Evolutionary conservation across 2,797 vertebrate genomes (phyloP).

Genomic region (Okamejei kenojei): DNA sequence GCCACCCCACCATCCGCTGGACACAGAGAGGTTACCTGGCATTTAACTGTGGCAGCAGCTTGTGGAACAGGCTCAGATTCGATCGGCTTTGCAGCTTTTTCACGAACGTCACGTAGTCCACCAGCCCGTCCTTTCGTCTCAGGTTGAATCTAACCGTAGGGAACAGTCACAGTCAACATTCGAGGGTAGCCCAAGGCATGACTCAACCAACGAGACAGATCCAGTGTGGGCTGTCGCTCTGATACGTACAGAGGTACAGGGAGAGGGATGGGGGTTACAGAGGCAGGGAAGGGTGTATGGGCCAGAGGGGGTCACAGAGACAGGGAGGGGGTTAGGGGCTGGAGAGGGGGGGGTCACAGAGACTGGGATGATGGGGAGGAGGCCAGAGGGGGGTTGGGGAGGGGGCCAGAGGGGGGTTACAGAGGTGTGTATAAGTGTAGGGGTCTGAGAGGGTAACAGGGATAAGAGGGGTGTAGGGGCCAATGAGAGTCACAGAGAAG

Average conservation of each 20-base stretch:
- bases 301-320: too few species aligned
- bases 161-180: background rate
- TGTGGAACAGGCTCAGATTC: slow-evolving; percentile 41
- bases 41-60: slow-evolving; percentile 36
- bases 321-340: too few species aligned
- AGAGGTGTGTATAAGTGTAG: too few species aligned
- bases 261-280: too few species aligned
- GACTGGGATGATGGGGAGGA: too few species aligned
- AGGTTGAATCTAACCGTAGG: slow-evolving; percentile 41
- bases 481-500: too few species aligned
- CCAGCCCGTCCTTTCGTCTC: slow-evolving; percentile 41
- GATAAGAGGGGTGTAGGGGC: too few species aligned
- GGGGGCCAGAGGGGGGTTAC: background rate
- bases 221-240: too few species aligned
- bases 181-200: background rate
- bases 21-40: slow-evolving; percentile 34
- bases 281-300: too few species aligned
- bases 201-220: background rate
- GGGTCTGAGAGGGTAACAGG: too few species aligned
- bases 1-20: background rate
- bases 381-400: too few species aligned
- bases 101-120: slow-evolving; percentile 39
- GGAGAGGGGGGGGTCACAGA: too few species aligned
- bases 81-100: slow-evolving; percentile 43
- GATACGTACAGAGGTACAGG: background rate